Conservation (phyloP, 2,113 vertebrate species). For the Cavia aperea region DNA sequence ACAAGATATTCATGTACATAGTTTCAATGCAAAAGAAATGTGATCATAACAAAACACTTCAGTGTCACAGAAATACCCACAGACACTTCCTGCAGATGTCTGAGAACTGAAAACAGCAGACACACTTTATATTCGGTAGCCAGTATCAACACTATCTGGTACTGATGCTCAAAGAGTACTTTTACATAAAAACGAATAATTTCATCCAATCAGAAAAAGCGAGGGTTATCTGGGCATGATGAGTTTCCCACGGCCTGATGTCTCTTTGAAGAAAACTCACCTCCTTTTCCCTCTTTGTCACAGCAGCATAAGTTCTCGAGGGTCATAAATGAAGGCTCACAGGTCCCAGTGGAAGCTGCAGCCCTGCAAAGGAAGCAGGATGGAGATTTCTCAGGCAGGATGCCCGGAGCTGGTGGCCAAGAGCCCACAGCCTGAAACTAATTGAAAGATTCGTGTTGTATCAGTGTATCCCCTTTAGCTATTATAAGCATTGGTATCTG, state of each 20-base stretch:
- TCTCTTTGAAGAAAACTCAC: not conserved
- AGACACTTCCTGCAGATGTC: rapidly evolving
- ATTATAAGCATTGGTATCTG: not conserved
- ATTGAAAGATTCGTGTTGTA: rapidly evolving
- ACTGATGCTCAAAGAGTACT: not conserved
- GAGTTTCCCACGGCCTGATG: not conserved
- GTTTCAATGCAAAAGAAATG: not conserved
- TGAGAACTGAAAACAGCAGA: not conserved
- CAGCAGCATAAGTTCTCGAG: not conserved
- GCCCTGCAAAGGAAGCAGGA: rapidly evolving
- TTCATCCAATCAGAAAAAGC: not conserved
- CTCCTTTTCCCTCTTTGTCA: not conserved
- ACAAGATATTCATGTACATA: not conserved
- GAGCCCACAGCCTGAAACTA: rapidly evolving
- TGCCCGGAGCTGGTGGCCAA: rapidly evolving
- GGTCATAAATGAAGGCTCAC: not conserved
- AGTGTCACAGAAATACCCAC: not conserved
- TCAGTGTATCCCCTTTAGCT: not conserved
- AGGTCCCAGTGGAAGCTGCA: too few species aligned
- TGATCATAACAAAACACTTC: too few species aligned
- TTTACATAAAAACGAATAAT: not conserved
- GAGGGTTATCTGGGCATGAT: not conserved
- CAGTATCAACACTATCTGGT: not conserved
- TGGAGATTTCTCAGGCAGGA: not conserved
- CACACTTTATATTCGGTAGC: rapidly evolving